These are phyloP conservation scores for Chelmon rostratus DNA, from an alignment of 2,797 vertebrate genomes.

Conservation along the genomic window DNA sequence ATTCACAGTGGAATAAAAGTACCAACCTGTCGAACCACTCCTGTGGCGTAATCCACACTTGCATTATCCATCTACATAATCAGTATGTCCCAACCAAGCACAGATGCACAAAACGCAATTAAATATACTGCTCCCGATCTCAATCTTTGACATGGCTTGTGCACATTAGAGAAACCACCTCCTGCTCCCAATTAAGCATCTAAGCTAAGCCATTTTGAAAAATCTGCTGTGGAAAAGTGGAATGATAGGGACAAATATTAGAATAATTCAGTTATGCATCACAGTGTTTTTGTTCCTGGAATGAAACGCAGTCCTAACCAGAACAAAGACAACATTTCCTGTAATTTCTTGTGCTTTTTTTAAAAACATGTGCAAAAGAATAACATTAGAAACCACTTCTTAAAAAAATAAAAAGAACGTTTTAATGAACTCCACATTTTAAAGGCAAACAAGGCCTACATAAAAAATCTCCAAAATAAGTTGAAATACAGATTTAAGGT, in stretches of 20 bases:
- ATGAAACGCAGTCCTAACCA: not conserved
- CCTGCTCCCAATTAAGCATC: not conserved
- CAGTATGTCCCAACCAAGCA: not conserved
- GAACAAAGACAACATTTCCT: not conserved
- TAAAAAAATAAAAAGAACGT: not conserved
- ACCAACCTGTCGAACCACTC: not conserved
- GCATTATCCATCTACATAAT: not conserved
- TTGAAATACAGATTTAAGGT: not conserved
- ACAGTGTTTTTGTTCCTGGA: not conserved
- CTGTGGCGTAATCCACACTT: not conserved
- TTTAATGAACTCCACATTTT: not conserved
- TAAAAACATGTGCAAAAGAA: not conserved
- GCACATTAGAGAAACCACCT: not conserved
- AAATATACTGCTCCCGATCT: not conserved
- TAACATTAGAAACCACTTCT: not conserved
- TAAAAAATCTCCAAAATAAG: not conserved
- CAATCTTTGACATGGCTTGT: not conserved
- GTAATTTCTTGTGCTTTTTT: no score
- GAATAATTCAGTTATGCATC: not conserved
- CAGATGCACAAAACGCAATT: not conserved
- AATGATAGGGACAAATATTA: not conserved
- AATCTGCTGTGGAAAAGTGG: not conserved
- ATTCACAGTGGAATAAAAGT: not conserved
- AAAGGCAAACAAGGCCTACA: not conserved
- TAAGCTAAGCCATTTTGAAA: not conserved